These are phyloP conservation scores for Polypedilum pembai DNA, from an alignment of 1,140 invertebrate genomes.

Conservation along the genomic window DNA sequence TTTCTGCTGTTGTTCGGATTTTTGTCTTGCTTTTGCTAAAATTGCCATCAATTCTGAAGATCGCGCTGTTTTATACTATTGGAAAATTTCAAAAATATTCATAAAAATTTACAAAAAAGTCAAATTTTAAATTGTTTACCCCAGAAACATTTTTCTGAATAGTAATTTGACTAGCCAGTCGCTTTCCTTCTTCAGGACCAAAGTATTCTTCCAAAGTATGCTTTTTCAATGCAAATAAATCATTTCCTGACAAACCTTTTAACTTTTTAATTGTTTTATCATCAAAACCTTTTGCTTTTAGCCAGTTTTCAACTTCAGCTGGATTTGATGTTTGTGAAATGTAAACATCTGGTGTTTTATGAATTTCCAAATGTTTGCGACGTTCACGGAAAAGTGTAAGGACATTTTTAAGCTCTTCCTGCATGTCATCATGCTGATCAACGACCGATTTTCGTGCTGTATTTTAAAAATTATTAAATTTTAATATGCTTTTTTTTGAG, in stretches of 20 bases:
- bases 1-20: conserved; percentile 45
- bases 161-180: conserved; percentile 65
- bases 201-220: conserved; percentile 59
- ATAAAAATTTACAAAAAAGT: conserved; percentile 32
- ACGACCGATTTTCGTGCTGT: conserved; percentile 36
- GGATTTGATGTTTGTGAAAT: conserved; percentile 57
- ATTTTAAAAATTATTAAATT: conserved; percentile 33
- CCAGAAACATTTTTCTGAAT: conserved; percentile 67
- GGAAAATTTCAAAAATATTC: conserved; percentile 32
- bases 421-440: conserved; percentile 46
- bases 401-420: conserved; percentile 62
- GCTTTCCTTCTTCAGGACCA: conserved; percentile 59
- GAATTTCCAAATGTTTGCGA: conserved; percentile 51
- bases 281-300: conserved; percentile 66
- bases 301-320: conserved; percentile 65
- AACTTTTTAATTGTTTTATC: conserved; percentile 54
- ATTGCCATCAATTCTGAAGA: conserved; percentile 59
- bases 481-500: conserved; percentile 13
- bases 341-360: conserved; percentile 62
- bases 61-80: conserved; percentile 61
- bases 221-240: conserved; percentile 59
- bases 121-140: conserved; percentile 47
- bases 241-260: conserved; percentile 56
- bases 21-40: conserved; percentile 55
- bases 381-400: conserved; percentile 54